Base-by-base conservation (phyloP, 2,888 invertebrate genomes). In the Sisyra terminalis region DNA sequence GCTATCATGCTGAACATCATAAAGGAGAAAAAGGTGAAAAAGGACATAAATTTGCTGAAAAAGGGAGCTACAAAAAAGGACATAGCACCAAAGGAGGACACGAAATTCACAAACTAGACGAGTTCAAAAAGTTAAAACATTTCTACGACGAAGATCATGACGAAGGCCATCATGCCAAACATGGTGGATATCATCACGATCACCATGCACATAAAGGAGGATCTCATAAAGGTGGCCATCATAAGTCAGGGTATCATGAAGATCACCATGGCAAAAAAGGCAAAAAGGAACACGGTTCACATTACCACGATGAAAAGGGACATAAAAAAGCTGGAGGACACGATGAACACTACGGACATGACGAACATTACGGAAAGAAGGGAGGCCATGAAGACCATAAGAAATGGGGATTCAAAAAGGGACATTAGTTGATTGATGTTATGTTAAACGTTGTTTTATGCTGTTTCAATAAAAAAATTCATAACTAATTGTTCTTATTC, bases 71-170 rank as follows among this genome's bases (percentile, higher is more conserved):
- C 59, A 81, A 82, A 48, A 87, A 87, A 55, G 87, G 87, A 0
- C 86, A 87, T 62, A 79, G 78, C 47, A 87, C 85, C 50, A 83
- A 87, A 59, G 86, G 88, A 44, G 82, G 84, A 50, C 87, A 88
- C 57, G 80, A 85, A 57, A 71, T 86, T 6, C 84, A 88, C 62
- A 87, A 88, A 55, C 62, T 82, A 46, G 84, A 88, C 59, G 87
- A 87, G 61, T 84, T 75, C 62, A 83, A 85, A 57, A 87, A 87
- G 59, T 80, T 86, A 54, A 86, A 87, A 56, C 78, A 84, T 55
- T 86, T 83, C 73, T 85, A 78, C 59, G 86, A 87, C 51, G 86
- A 86, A 61, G 78, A 84, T 53, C 84, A 86, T 51, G 83, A 83
- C 53, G 76, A 77, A 35, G 85, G 79, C 0, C 81, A 81, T 51